Evolutionary conservation across 2,888 invertebrate genomes (phyloP).

Genomic region (Galeopsomyia nigrocyanea): DNA sequence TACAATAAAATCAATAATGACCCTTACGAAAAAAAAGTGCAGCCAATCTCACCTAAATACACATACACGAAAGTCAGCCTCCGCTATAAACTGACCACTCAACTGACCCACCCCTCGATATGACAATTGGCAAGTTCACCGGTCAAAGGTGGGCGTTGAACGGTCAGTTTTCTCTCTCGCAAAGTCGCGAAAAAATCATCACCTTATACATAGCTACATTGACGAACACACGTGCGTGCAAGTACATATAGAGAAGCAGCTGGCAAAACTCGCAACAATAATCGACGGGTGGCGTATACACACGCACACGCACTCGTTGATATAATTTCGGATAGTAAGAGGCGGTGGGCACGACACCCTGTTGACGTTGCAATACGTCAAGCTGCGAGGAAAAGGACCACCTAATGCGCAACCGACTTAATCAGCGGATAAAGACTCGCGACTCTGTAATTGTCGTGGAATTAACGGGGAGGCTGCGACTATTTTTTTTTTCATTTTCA

Average conservation of each 20-base stretch:
- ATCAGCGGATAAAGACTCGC: conserved; percentile 40
- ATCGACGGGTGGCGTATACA: conserved; percentile 62
- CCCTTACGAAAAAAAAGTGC: no score
- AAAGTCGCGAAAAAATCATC: no score
- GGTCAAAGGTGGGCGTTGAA: conserved; percentile 23
- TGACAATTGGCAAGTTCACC: conserved; percentile 30
- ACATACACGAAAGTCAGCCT: no score
- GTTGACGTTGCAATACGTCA: conserved; percentile 56
- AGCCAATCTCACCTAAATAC: no score
- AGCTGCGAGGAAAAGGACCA: conserved; percentile 55
- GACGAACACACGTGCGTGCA: no score
- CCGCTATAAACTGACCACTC: no score
- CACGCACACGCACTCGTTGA: conserved; percentile 44
- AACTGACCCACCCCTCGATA: no score
- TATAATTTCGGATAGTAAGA: no score
- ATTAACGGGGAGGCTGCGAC: conserved; percentile 13
- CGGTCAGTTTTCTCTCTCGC: conserved; percentile 5
- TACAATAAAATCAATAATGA: no score
- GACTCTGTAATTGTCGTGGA: conserved; percentile 18
- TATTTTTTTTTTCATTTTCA: no score
- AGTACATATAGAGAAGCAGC: not conserved
- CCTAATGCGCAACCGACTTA: conserved; percentile 10
- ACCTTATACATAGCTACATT: no score
- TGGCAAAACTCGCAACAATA: conserved; percentile 46
- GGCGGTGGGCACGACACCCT: no score